Base-by-base conservation (phyloP, 2,797 vertebrate species). In the Percopsis omiscomaycus region DNA sequence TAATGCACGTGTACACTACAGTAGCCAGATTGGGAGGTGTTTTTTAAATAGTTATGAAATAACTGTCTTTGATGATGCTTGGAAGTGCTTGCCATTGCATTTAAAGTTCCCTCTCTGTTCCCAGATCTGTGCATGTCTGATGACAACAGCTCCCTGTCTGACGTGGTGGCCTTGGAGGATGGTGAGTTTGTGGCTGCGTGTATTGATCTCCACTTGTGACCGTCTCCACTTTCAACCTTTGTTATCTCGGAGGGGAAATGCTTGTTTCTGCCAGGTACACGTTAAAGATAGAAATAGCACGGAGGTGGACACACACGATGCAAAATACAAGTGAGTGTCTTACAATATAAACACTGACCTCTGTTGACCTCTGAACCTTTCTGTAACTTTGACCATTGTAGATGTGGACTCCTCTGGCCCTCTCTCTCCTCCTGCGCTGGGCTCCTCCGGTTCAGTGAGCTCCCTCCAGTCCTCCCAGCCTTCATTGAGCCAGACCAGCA, bases 141-240 rank as follows among this genome's bases (percentile, higher is more conserved):
- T 55, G 94, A 95, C 78, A 22, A 22, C 22, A 95, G 93, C 72
- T 96, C 94, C 16, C 83, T 95, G 54, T 95, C 94, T n/a, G 94
- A 97, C 44, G 91, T 90, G 22, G 90, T 91, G 49, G 88, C 92
- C 0, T 80, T 92, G 68, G 94, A 95, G 81, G 94, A 96, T 78
- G 94, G 95, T 96, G 79, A 94, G 92, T 59, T 5, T 2, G 11
- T 10, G 29, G 16, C 3, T 49, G 0, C 10, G 48, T 14, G 14
- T 30, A 14, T 14, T 8, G 30, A 37, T 29, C 30, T 22, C 12
- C 12, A 42, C 62, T 55, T 56, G 10, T 50, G 15, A 2, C 30
- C 8, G 22, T 52, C 47, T 51, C 5, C 1, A 42, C 29, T 30
- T 49, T 30, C 3, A 50, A 49, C 3, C 10, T 42, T 10, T 22